A percentile compares a stretch with the other conserved stretches of the same genome.
Conservation (phyloP, 2,888 invertebrate species). For the Clostera curtula region DNA sequence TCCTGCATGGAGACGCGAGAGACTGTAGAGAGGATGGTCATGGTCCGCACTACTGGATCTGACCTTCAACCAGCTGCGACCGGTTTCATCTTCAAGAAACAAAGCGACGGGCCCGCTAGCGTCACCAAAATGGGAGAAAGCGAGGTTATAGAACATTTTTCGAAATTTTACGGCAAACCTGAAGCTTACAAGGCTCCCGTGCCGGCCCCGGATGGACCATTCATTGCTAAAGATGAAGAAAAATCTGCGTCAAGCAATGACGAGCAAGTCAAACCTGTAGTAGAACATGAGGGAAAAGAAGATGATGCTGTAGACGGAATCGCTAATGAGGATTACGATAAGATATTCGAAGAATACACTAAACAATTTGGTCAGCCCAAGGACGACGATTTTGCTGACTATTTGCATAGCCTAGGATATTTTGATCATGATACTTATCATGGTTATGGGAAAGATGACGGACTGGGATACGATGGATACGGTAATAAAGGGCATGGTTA, state of each 20-base stretch:
- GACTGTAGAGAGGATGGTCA: slow-evolving; percentile 68
- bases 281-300: slow-evolving; percentile 40
- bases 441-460: slow-evolving; percentile 50
- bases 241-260: slow-evolving; percentile 40
- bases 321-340: slow-evolving; percentile 49
- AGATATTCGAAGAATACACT: slow-evolving; percentile 42
- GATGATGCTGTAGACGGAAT: slow-evolving; percentile 40
- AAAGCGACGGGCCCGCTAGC: slow-evolving; percentile 59
- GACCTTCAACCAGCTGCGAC: slow-evolving; percentile 76
- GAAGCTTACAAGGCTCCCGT: slow-evolving; percentile 46
- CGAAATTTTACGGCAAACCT: slow-evolving; percentile 51
- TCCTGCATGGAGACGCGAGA: slow-evolving; percentile 63
- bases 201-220: slow-evolving; percentile 38
- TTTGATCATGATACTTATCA: slow-evolving; percentile 40
- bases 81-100: slow-evolving; percentile 73
- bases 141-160: slow-evolving; percentile 59
- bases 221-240: slow-evolving; percentile 36
- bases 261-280: slow-evolving; percentile 51
- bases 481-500: slow-evolving; percentile 72
- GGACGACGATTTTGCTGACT: slow-evolving; percentile 46
- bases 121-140: slow-evolving; percentile 63
- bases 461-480: slow-evolving; percentile 53
- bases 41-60: slow-evolving; percentile 71
- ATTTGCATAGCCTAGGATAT: slow-evolving; percentile 42
- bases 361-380: slow-evolving; percentile 47